Evolutionary conservation across 2,888 invertebrate species (phyloP).

Genomic region (Perizoma affinitatum): DNA sequence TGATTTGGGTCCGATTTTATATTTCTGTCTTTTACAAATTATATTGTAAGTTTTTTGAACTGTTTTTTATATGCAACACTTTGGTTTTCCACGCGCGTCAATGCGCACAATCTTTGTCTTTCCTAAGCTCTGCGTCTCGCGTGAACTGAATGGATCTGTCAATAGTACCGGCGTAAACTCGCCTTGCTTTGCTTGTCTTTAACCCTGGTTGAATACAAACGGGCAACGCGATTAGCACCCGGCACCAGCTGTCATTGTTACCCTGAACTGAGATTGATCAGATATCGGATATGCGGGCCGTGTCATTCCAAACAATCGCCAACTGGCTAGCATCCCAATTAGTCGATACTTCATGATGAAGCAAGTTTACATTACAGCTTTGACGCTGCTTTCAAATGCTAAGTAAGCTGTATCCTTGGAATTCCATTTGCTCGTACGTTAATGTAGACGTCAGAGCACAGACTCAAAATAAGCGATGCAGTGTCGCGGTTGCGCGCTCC

Average conservation of each 20-base stretch:
- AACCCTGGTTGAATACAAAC: slow-evolving; percentile 3
- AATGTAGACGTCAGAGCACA: slow-evolving; percentile 29
- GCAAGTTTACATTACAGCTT: not conserved
- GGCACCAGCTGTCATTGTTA: slow-evolving; percentile 12
- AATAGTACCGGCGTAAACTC: not conserved
- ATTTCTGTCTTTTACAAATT: slow-evolving; percentile 79
- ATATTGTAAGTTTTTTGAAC: slow-evolving; percentile 78
- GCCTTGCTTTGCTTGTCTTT: not conserved
- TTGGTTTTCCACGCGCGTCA: slow-evolving; percentile 46
- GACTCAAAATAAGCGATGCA: slow-evolving; percentile 27
- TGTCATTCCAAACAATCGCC: slow-evolving; percentile 18
- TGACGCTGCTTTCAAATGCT: slow-evolving; percentile 5
- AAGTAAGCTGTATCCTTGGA: not conserved
- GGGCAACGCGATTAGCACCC: slow-evolving; percentile 10
- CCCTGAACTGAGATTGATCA: slow-evolving; percentile 12
- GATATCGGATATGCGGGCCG: slow-evolving; percentile 18
- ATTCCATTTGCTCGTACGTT: slow-evolving; percentile 9
- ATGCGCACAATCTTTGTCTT: slow-evolving; percentile 46
- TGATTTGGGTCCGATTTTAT: slow-evolving; percentile 80
- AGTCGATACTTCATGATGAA: not conserved
- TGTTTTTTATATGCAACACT: slow-evolving; percentile 65
- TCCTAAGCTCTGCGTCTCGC: slow-evolving; percentile 56
- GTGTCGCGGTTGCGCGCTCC: slow-evolving; percentile 26
- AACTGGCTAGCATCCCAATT: slow-evolving; percentile 20
- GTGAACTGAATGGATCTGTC: slow-evolving; percentile 8